Evolutionary conservation across 1,140 invertebrate genomes (phyloP), one percentile per base, ranked within the genome.

Genomic region (Orchestia grillus): DNA sequence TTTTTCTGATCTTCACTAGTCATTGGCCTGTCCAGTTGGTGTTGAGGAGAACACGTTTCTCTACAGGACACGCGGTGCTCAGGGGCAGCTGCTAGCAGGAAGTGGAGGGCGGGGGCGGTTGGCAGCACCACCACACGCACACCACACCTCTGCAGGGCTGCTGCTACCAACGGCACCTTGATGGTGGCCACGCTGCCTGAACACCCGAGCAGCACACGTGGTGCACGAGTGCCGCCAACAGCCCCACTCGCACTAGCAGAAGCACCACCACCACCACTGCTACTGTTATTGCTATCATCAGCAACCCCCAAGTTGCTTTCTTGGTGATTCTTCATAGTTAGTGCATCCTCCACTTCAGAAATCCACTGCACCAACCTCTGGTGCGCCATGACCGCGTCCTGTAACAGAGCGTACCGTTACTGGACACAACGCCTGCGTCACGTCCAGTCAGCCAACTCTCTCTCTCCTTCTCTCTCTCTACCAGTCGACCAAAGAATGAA

Each of bases 151-250:
- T 97, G 96, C 41, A 97, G 94, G 28, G 87, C 53, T n/a, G 95
- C 62, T 47, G 96, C 97, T 53, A 99, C 97, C 97, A 98, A 97
- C 1, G 98, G 98, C 87, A 99, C 97, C 97, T 99, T 99, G 43
- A 99, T 98, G 19, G 98, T 98, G 44, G 99, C 99, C 16, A 99
- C 99, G 97, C 99, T 99, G 44, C 99, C 99, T 0, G 99, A 99
- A 96, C 98, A 98, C 57, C 98, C 98, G 95, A 99, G 97, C 57
- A 99, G 97, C 96, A 99, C 97, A 94, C 98, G 97, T 62, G 97
- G 96, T 16, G 43, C 11, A 45, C 92, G 92, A 40, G 15, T 19
- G 6, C 47, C 47, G 19, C 6, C 47, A 53, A 6, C 47, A 53
- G 47, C 19, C 6, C 47, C 62, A n/a, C n/a, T n/a, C n/a, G n/a